These are phyloP conservation scores for Leptopilina clavipes DNA, from an alignment of 1,140 invertebrate genomes.

Conservation along the genomic window DNA sequence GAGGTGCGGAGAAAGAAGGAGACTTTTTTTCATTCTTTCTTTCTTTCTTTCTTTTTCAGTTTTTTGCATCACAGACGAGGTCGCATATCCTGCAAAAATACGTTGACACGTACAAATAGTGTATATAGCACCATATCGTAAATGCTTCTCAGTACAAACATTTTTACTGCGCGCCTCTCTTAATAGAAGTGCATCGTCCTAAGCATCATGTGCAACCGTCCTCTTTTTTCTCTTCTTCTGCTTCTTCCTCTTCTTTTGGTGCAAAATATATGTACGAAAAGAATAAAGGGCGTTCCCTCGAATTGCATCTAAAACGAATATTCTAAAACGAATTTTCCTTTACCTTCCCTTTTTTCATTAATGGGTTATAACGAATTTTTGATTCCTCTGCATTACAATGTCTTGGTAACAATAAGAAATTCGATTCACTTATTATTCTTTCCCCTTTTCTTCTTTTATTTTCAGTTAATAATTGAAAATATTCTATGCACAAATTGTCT, in stretches of 20 bases:
- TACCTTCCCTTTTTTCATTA: too few relatives aligned
- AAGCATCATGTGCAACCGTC: conserved; percentile 12
- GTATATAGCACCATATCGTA: neutral
- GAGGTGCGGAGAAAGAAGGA: conserved; percentile 21
- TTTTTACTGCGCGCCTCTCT: neutral
- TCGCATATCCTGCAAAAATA: conserved; percentile 30
- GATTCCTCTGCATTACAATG: too few relatives aligned
- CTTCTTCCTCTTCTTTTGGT: neutral
- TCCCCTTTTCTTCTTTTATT: too few relatives aligned
- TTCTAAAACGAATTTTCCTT: neutral
- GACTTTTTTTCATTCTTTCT: neutral
- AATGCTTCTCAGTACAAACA: conserved; percentile 2
- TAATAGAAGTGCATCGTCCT: conserved; percentile 14
- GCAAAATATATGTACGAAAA: conserved; percentile 7
- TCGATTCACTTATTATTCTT: too few relatives aligned
- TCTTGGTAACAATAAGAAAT: too few relatives aligned
- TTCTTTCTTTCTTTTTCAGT: too few relatives aligned
- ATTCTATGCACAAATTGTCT: too few relatives aligned
- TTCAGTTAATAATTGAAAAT: too few relatives aligned
- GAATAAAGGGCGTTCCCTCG: neutral
- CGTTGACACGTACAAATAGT: conserved; percentile 15
- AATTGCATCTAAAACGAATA: neutral
- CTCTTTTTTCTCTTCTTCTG: neutral
- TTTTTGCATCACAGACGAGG: conserved; percentile 28
- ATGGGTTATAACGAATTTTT: too few relatives aligned